Base-by-base conservation (phyloP, 2,113 vertebrate genomes). In the Chauna torquata region DNA sequence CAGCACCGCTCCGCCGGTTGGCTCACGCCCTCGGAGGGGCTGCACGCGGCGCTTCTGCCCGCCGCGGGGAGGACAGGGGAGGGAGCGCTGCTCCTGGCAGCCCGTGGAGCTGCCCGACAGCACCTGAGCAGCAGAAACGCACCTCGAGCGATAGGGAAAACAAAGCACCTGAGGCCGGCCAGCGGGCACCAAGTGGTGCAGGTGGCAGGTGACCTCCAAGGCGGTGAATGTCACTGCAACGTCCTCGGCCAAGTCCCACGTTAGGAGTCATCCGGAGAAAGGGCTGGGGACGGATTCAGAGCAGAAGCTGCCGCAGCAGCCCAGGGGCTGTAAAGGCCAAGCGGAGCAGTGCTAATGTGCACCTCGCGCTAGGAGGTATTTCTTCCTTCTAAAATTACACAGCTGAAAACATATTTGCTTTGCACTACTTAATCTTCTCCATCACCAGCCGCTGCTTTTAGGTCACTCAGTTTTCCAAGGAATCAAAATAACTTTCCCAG, bases 381-480 rank as follows among this genome's bases (percentile, higher is more conserved):
- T 70, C 86, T 54, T 49, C 59, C 40, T 72, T 94, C 86, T 52
- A 71, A 89, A 87, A 86, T 38, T 61, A 95, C 84, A 87, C 42
- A 2, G 45, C 66, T 96, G 97, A 96, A 97, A 95, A 96, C 83
- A 59, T 95, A 94, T 92, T 95, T 97, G 95, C 68, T 97, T 97
- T 95, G 91, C 90, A 95, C 92, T 96, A 75, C 94, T 98, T 96
- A 95, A 95, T 95, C 93, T 95, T 93, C 82, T 96, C 95, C 93
- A 92, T 84, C 24, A 17, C 89, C 96, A 97, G 96, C 91, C 87
- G 83, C 94, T 64, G 25, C 81, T 88, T 97, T 97, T 94, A 96
- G 97, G 96, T 97, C 95, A 96, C 94, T 97, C 96, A 62, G 75
- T 93, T 94, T 96, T 92, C 79, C 97, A 96, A 88, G 94, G 90